Conservation (phyloP, 2,888 invertebrate species). For the Galeruca laticollis region DNA sequence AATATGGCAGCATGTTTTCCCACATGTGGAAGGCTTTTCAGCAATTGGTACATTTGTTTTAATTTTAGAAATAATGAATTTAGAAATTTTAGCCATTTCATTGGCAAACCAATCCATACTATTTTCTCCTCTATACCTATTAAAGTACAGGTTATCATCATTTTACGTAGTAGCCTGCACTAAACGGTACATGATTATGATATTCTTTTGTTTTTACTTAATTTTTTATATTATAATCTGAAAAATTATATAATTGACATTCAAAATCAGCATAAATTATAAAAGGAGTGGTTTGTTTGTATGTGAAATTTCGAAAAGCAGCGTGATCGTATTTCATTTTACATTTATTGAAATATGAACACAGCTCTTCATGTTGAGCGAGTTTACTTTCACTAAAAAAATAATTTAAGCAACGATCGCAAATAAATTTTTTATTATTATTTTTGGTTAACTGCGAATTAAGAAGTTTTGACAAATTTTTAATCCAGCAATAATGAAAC, state of each 20-base stretch:
- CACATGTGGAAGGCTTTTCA: neutral
- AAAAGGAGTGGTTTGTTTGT: too few species aligned
- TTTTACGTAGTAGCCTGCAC: neutral
- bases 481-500: too few species aligned
- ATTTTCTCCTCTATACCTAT: neutral
- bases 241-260: neutral
- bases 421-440: neutral
- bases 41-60: neutral
- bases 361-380: neutral
- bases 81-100: neutral
- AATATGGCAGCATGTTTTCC: neutral
- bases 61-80: neutral
- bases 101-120: neutral
- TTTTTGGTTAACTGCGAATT: too few species aligned
- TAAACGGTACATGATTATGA: neutral
- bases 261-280: neutral
- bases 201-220: neutral
- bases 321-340: neutral
- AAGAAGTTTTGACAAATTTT: too few species aligned
- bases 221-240: neutral
- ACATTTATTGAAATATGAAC: neutral
- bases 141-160: neutral
- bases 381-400: neutral
- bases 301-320: too few species aligned
- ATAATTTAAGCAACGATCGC: neutral